Conservation (phyloP, 2,888 invertebrate species). For the Xestia rhomboidea region DNA sequence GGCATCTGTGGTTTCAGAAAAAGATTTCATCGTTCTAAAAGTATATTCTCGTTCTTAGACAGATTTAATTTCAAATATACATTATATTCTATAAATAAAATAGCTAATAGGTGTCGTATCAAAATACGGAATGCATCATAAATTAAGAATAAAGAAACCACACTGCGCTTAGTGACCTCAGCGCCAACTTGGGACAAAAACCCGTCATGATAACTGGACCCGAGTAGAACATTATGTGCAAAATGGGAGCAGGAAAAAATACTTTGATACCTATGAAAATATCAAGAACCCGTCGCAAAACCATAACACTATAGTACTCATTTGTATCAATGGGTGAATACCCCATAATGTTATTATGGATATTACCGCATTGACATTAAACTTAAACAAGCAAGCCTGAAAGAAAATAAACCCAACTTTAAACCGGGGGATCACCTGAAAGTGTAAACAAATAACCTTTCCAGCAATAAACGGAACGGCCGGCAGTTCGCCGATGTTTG, state of each 20-base stretch:
- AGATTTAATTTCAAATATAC: not conserved
- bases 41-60: not conserved
- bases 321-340: constrained; percentile 12
- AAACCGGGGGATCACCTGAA: constrained; percentile 2
- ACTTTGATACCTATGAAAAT: not conserved
- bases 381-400: not conserved
- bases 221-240: constrained; percentile 8
- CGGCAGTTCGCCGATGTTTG: not conserved
- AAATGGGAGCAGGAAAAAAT: constrained; percentile 41
- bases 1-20: constrained; percentile 10
- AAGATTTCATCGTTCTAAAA: not conserved
- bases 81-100: not conserved
- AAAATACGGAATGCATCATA: constrained; percentile 17
- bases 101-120: not conserved
- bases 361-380: not conserved
- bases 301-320: constrained; percentile 1
- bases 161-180: constrained; percentile 30
- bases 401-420: constrained; percentile 7
- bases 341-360: constrained; percentile 17
- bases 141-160: constrained; percentile 43
- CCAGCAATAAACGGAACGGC: not conserved
- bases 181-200: constrained; percentile 35
- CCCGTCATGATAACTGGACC: constrained; percentile 25
- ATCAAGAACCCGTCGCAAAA: not conserved
- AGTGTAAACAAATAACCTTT: not conserved